Base-by-base conservation (phyloP, 2,113 vertebrate species). In the Theristicus caerulescens region DNA sequence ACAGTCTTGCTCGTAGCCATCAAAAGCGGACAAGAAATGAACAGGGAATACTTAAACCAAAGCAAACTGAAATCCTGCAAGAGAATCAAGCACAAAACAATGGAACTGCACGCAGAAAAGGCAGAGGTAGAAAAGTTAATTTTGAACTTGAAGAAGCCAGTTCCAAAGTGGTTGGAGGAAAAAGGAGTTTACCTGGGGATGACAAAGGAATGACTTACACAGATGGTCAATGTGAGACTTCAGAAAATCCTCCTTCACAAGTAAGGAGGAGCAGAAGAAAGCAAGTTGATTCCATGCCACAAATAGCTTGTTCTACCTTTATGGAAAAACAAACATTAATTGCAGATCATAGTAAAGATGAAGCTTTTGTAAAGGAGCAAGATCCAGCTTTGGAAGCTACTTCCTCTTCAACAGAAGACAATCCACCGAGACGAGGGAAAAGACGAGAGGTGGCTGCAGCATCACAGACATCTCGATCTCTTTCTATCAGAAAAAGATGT, bases 191-290 rank as follows among this genome's bases (percentile, higher is more conserved):
- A 49, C 49, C 71, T 77, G 93, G 26, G 62, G 34, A 17, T 31
- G n/a, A 11, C 27, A 51, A 71, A 79, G 86, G 16, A 36, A 13
- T 19, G 34, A 11, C 46, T 82, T 36, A 29, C 20, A 40, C 59
- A 74, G 47, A 10, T 18, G 15, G 32, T 69, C 84, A 76, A 2
- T 10, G 0, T 11, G 47, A 82, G 65, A 36, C 38, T 90, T 54
- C 58, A 0, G 22, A 73, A 90, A 86, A 72, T 47, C 15, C 49
- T 51, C 7, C 82, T 49, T 31, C 55, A 8, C 90, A 44, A 47
- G 44, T 59, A 25, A 93, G 74, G 79, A 96, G 85, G 49, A 46
- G 85, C 85, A 95, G 88, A 78, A 93, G 90, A 29, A 92, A 80
- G 7, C 90, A 77, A 51, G 49, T 11, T 25, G 85, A 80, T 72